Evolutionary conservation across 2,797 vertebrate genomes (phyloP).

Genomic region (Myioborus melanocephalus): DNA sequence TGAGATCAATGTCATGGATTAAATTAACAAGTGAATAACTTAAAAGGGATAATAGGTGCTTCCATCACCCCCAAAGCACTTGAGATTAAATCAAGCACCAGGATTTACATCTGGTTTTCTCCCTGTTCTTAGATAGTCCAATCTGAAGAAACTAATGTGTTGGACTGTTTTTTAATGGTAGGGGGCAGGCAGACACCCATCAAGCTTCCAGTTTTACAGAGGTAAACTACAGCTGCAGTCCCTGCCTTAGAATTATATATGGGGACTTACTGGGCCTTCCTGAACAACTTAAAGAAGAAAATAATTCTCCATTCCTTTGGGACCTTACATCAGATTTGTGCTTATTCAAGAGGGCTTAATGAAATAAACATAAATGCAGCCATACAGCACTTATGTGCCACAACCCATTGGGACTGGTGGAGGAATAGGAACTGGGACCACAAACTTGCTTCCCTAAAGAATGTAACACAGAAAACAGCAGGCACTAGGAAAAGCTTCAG

Average conservation of each 20-base stretch:
- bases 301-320: background rate
- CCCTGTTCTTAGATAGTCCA: background rate
- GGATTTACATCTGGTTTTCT: background rate
- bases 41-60: constrained; percentile 9
- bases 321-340: background rate
- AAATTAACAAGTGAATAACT: constrained; percentile 43
- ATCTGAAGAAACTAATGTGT: background rate
- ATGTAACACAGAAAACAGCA: background rate
- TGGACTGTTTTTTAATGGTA: background rate
- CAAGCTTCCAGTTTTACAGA: background rate
- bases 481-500: background rate
- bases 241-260: background rate
- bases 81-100: background rate
- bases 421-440: background rate
- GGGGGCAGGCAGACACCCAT: background rate
- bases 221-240: background rate
- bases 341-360: background rate
- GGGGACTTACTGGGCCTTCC: background rate
- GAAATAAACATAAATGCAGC: background rate
- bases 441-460: background rate
- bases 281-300: background rate
- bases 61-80: background rate
- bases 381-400: background rate
- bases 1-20: background rate
- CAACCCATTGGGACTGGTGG: background rate